Conservation (phyloP, 2,888 invertebrate genomes). For the Drosophila paucipuncta region DNA sequence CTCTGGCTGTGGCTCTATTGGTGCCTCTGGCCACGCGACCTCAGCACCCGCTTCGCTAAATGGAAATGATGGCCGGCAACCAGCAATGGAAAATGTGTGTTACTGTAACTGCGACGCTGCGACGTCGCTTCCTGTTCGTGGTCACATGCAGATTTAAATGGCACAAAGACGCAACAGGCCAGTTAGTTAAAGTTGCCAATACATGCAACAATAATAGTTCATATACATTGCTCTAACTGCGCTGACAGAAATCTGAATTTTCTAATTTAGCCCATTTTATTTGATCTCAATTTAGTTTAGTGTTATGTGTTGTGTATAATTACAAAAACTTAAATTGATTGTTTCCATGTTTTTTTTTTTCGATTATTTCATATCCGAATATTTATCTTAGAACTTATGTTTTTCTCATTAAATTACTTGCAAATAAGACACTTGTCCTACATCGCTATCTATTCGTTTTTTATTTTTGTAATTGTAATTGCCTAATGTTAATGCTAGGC, state of each 20-base stretch:
- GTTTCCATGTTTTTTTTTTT: neutral
- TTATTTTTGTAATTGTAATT: neutral
- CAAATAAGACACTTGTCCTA: neutral
- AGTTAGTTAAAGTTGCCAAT: conserved; percentile 11
- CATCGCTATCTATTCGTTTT: neutral
- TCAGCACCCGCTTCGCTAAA: conserved; percentile 54
- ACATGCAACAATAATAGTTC: neutral
- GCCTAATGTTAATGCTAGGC: neutral
- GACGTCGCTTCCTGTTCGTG: conserved; percentile 68
- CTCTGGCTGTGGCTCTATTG: conserved; percentile 29
- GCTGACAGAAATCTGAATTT: neutral
- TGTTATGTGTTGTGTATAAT: neutral
- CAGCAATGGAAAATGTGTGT: conserved; percentile 76
- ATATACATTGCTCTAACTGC: neutral
- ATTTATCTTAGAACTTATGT: neutral
- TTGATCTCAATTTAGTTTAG: neutral
- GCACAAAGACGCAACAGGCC: conserved; percentile 26
- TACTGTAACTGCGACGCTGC: conserved; percentile 70
- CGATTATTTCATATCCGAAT: neutral
- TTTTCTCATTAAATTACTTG: neutral
- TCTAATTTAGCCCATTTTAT: neutral
- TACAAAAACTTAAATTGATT: neutral
- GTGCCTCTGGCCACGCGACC: conserved; percentile 54
- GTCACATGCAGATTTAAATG: conserved; percentile 31
- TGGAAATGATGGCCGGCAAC: conserved; percentile 71